Percentiles rank a stretch among this genome's conserved stretches.
Conservation (phyloP, 1,140 invertebrate genomes). For the Drosophila busckii region DNA sequence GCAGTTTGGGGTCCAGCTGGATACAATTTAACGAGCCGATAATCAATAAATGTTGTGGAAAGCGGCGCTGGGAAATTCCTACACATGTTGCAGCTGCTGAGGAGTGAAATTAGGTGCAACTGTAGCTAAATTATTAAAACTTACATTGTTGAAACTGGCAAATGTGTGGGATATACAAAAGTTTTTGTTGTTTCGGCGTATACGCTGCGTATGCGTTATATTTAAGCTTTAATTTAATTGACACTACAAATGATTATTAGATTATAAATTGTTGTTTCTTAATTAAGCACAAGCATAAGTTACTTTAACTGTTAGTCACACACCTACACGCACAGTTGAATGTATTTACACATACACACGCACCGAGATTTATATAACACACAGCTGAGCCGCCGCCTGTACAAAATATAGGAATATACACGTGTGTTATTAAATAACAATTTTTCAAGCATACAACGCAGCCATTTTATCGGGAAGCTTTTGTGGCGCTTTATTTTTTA, state of each 20-base stretch:
- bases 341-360: slow-evolving; percentile 32
- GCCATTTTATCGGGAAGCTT: slow-evolving; percentile 33
- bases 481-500: slow-evolving; percentile 7
- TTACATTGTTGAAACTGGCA: slow-evolving; percentile 60
- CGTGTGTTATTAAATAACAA: not conserved
- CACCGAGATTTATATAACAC: slow-evolving; percentile 65
- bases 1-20: slow-evolving; percentile 12
- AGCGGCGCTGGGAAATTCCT: slow-evolving; percentile 59
- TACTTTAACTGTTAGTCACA: slow-evolving; percentile 39
- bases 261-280: slow-evolving; percentile 8
- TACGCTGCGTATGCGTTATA: slow-evolving; percentile 44
- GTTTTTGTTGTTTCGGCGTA: slow-evolving; percentile 12
- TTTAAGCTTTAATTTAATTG: slow-evolving; percentile 47
- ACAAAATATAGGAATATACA: not conserved
- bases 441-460: slow-evolving; percentile 13
- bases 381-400: slow-evolving; percentile 40
- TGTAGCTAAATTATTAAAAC: slow-evolving; percentile 2
- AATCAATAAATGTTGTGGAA: slow-evolving; percentile 71
- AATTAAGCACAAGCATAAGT: no score
- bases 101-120: slow-evolving; percentile 41
- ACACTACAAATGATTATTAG: slow-evolving; percentile 37
- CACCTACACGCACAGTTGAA: slow-evolving; percentile 22
- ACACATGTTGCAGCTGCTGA: slow-evolving; percentile 58
- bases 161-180: no score
- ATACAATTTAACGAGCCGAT: slow-evolving; percentile 35